Percentiles rank a stretch among this genome's conserved stretches.
Evolutionary conservation across 2,888 invertebrate species (phyloP).

Genomic region (Hybos culiciformis): DNA sequence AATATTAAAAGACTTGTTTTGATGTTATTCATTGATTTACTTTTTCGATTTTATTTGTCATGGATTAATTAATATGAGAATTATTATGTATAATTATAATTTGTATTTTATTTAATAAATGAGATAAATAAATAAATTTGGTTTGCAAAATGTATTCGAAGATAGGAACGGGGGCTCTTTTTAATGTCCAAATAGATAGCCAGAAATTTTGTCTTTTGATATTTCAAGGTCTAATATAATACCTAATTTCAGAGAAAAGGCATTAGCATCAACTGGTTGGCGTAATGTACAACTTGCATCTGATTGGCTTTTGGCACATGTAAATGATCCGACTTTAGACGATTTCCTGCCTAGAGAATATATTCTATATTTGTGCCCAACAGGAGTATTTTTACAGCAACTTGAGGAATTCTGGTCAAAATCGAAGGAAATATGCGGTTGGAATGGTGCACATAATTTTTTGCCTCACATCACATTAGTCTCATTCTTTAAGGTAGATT

Average conservation of each 20-base stretch:
- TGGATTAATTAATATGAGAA: too few species aligned
- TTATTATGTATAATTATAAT: too few species aligned
- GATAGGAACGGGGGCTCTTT: too few species aligned
- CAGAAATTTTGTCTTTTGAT: background rate
- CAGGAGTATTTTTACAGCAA: constrained; percentile 51
- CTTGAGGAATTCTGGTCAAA: constrained; percentile 61
- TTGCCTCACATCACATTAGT: constrained; percentile 83
- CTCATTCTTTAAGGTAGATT: constrained; percentile 67
- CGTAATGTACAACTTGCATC: constrained; percentile 77
- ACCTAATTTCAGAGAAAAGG: constrained; percentile 56
- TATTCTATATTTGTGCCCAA: constrained; percentile 75
- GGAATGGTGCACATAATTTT: constrained; percentile 85
- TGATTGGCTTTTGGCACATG: constrained; percentile 82
- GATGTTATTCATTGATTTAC: too few species aligned
- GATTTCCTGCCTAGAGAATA: constrained; percentile 68
- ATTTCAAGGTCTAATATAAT: background rate
- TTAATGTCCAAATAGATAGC: too few species aligned
- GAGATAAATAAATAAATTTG: too few species aligned
- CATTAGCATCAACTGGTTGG: constrained; percentile 79
- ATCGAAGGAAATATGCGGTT: constrained; percentile 57
- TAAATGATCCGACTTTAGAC: constrained; percentile 70
- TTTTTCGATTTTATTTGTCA: too few species aligned
- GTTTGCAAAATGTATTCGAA: too few species aligned
- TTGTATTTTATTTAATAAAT: too few species aligned
- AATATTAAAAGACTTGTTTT: too few species aligned